Evolutionary conservation across 2,797 vertebrate genomes (phyloP).

Genomic region (Lerista edwardsae): DNA sequence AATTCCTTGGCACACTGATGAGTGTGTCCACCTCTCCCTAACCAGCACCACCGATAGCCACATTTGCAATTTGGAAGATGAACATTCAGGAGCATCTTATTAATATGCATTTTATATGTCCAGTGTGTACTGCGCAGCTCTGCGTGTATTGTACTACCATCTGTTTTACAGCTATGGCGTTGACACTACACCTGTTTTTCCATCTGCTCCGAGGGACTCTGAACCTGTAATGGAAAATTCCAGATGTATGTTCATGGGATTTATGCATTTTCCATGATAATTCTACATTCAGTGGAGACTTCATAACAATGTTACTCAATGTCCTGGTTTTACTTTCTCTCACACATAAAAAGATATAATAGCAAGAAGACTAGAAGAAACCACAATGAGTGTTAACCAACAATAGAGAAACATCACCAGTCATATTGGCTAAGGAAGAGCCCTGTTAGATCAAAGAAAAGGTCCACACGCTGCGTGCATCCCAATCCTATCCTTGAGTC

Average conservation of each 20-base stretch:
- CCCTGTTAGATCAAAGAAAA: no score
- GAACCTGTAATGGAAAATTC: neutral
- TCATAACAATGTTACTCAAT: neutral
- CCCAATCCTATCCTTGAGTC: no score
- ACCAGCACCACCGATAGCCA: neutral
- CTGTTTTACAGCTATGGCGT: slow-evolving; percentile 26
- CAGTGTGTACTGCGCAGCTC: neutral
- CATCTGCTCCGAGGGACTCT: slow-evolving; percentile 24
- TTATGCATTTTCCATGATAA: neutral
- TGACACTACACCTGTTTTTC: slow-evolving; percentile 31
- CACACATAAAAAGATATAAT: neutral
- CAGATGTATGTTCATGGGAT: neutral
- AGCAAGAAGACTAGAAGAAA: neutral
- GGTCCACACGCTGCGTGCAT: no score
- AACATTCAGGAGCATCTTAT: slow-evolving; percentile 18
- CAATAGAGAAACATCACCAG: neutral
- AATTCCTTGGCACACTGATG: neutral
- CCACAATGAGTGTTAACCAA: neutral
- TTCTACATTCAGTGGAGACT: neutral
- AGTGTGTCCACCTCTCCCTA: neutral
- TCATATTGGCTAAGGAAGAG: neutral
- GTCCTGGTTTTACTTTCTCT: neutral
- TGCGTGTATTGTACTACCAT: slow-evolving; percentile 14
- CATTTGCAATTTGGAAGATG: neutral
- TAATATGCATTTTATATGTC: slow-evolving; percentile 27